Base-by-base conservation (phyloP, 1,140 invertebrate species). In the Bombus balteatus region DNA sequence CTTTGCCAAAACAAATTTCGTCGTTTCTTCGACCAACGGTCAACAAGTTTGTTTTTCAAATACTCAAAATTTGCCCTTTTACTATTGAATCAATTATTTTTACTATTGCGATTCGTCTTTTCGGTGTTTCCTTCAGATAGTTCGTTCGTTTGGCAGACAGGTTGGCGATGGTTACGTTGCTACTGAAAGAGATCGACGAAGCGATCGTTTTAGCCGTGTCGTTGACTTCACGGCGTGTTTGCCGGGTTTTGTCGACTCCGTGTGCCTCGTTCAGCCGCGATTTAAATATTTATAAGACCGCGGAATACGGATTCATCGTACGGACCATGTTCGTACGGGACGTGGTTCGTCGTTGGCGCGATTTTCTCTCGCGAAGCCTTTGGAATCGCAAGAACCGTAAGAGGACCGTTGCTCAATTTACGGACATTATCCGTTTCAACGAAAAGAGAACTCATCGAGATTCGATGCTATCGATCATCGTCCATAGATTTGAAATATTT, bases 281-380 rank as follows among this genome's bases (percentile, higher is more conserved):
- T 62, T 62, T 59, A 84, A 84, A 84, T 84, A 84, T 84, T 84
- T 84, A 79, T 84, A 78, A 85, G 83, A 1, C n/a, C 43, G 5
- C 1, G 62, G 62, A 71, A 37, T 37, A 79, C 39, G 32, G 53
- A 62, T 75, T 47, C 80, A 41, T 37, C 9, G 41, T 32, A 25
- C 28, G 71, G 25, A 28, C 12, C 10, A 10, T 53, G 59, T n/a
- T n/a, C 34, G 65, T 68, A 34, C 22, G 9, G 37, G 18, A 34
- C 66, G 32, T 22, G 8, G 15, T 22, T 37, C 25, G 13, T 18
- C 41, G 47, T 59, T 15, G 18, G 10, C 12, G 37, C 34, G 12
- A 78, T 70, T 82, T 74, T 74, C 43, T 22, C 15, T 10, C 39
- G 12, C 68, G 47, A 25, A 41, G 59, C 4, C 34, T 41, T 41